phyloP scores from a whole-genome alignment of 2,888 invertebrate genomes.

The Imbricaverruca yamaguchii region DNA sequence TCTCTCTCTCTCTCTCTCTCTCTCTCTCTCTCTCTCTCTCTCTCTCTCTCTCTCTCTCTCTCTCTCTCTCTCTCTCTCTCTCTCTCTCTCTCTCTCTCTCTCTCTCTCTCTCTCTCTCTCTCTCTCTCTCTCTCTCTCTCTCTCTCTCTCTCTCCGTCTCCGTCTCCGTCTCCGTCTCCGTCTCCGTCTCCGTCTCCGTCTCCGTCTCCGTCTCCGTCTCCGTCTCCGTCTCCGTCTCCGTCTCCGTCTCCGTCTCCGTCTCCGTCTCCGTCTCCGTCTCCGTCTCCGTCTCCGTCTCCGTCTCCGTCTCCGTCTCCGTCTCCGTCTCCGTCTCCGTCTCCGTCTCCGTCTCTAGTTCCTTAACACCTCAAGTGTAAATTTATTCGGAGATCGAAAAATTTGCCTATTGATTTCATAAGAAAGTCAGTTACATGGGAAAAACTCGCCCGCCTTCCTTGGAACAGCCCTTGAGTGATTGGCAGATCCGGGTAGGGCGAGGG shows the following conservation, averaged over 20 bases:
- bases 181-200: too few species aligned
- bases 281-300: neutral
- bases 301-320: neutral
- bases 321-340: neutral
- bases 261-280: neutral
- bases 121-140: too few species aligned
- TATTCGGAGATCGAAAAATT: too few species aligned
- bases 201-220: neutral
- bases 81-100: neutral
- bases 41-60: neutral
- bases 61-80: neutral
- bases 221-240: neutral
- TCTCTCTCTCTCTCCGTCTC: too few species aligned
- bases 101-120: neutral
- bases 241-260: neutral
- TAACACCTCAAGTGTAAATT: too few species aligned
- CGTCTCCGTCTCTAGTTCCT: too few species aligned
- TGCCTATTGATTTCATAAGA: too few species aligned
- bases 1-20: neutral
- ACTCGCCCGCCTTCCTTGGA: too few species aligned
- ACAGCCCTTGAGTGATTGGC: too few species aligned
- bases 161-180: too few species aligned
- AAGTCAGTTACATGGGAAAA: too few species aligned
- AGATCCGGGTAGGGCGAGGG: too few species aligned
- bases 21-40: neutral